Percentiles rank a stretch among this genome's conserved stretches.
phyloP scores from a whole-genome alignment of 2,888 invertebrate genomes.

The Cecidostiba fungosa region DNA sequence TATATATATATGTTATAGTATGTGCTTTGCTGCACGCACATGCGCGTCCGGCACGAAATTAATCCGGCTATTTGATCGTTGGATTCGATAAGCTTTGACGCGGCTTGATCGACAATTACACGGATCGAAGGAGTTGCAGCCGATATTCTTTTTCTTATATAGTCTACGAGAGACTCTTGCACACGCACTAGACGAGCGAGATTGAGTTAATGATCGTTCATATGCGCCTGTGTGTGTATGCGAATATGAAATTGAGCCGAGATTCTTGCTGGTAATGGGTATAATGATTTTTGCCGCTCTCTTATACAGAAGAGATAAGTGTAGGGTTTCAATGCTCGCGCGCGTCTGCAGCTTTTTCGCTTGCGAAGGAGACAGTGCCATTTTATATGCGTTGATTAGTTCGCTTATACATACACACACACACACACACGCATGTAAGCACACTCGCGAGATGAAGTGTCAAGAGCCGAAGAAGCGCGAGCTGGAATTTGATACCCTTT shows the following conservation, averaged over 20 bases:
- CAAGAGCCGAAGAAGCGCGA: background rate
- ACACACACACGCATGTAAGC: background rate
- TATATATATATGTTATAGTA: background rate
- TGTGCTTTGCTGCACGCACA: background rate
- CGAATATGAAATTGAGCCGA: constrained; percentile 20
- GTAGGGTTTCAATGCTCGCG: constrained; percentile 27
- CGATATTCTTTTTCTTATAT: constrained; percentile 5
- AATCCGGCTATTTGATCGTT: constrained; percentile 41
- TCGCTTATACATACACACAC: background rate
- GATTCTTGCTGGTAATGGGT: constrained; percentile 31
- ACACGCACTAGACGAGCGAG: background rate
- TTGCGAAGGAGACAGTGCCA: background rate
- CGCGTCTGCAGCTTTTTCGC: background rate
- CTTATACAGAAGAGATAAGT: constrained; percentile 34
- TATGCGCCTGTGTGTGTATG: background rate
- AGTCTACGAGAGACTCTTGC: constrained; percentile 1
- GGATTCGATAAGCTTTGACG: constrained; percentile 49
- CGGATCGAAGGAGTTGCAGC: constrained; percentile 35
- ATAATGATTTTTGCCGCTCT: background rate
- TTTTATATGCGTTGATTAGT: background rate
- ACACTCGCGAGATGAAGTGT: background rate
- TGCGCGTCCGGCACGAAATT: constrained; percentile 32
- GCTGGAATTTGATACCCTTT: constrained; percentile 4
- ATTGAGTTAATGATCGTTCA: constrained; percentile 37
- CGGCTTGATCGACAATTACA: constrained; percentile 50